Percentiles rank a stretch among this genome's conserved stretches.
Conservation (phyloP, 2,888 invertebrate genomes). For the Trichopoda pennipes region DNA sequence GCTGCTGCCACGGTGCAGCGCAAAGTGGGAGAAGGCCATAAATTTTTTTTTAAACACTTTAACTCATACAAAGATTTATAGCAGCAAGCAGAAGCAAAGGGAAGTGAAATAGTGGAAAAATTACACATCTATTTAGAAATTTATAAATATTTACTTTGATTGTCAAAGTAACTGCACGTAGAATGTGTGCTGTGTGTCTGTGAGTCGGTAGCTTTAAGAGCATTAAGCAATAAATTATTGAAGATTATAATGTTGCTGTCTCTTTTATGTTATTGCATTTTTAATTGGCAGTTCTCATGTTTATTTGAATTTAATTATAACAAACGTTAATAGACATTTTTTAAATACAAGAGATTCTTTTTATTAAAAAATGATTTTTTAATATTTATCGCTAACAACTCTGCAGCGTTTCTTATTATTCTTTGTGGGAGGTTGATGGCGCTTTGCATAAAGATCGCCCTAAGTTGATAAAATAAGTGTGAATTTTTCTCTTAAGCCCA, state of each 20-base stretch:
- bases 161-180: background rate
- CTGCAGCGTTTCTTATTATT: too few species aligned
- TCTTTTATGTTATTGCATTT: slow-evolving; percentile 7
- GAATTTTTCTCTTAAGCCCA: too few species aligned
- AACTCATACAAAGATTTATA: background rate
- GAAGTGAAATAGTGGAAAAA: background rate
- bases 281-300: slow-evolving; percentile 43
- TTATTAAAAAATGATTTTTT: background rate
- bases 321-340: background rate
- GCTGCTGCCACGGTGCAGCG: slow-evolving; percentile 51
- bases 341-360: slow-evolving; percentile 17
- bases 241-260: slow-evolving; percentile 14
- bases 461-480: too few species aligned
- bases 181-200: background rate
- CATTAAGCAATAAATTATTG: slow-evolving; percentile 24
- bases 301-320: slow-evolving; percentile 32
- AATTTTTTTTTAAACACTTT: background rate
- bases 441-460: too few species aligned
- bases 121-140: slow-evolving; percentile 13
- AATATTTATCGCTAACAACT: too few species aligned
- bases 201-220: background rate
- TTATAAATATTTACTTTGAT: slow-evolving; percentile 28
- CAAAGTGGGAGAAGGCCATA: slow-evolving; percentile 59
- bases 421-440: too few species aligned
- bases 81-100: background rate